Evolutionary conservation across 2,797 vertebrate species (phyloP).

Genomic region (Chaenodraco wilsoni): DNA sequence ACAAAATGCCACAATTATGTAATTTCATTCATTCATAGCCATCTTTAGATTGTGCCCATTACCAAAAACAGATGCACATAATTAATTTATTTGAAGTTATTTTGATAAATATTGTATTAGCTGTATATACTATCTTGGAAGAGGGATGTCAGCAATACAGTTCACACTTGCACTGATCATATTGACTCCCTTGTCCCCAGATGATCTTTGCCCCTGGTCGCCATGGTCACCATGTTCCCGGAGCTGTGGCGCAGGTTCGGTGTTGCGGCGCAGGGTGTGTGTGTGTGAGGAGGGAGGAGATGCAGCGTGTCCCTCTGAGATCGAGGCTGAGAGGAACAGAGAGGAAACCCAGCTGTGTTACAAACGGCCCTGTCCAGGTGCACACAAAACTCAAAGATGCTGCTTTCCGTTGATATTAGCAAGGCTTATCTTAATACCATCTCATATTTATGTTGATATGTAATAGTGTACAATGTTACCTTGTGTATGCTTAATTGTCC

Average conservation of each 20-base stretch:
- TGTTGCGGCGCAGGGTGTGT: conserved; percentile 80
- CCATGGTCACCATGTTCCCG: conserved; percentile 87
- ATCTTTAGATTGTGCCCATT: neutral
- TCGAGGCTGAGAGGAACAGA: conserved; percentile 49
- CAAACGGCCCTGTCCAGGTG: conserved; percentile 85
- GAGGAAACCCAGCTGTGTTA: conserved; percentile 86
- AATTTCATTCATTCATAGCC: neutral
- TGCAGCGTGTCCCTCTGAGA: conserved; percentile 70
- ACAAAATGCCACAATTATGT: neutral
- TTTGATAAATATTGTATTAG: neutral
- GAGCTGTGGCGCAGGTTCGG: conserved; percentile 86
- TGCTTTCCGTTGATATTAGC: neutral
- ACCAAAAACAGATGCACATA: neutral
- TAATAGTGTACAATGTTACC: too few species aligned
- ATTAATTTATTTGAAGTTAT: neutral
- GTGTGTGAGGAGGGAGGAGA: conserved; percentile 79
- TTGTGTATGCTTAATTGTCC: neutral
- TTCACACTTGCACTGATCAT: neutral
- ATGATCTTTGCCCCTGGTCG: conserved; percentile 88
- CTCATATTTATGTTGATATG: neutral
- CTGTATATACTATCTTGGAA: neutral
- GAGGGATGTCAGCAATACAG: neutral
- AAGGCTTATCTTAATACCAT: neutral
- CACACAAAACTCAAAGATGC: neutral
- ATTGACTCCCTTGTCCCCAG: conserved; percentile 55